A percentile compares a stretch with the other conserved stretches of the same genome.
phyloP scores from a whole-genome alignment of 1,140 invertebrate species.

The Drosophila bocqueti region DNA sequence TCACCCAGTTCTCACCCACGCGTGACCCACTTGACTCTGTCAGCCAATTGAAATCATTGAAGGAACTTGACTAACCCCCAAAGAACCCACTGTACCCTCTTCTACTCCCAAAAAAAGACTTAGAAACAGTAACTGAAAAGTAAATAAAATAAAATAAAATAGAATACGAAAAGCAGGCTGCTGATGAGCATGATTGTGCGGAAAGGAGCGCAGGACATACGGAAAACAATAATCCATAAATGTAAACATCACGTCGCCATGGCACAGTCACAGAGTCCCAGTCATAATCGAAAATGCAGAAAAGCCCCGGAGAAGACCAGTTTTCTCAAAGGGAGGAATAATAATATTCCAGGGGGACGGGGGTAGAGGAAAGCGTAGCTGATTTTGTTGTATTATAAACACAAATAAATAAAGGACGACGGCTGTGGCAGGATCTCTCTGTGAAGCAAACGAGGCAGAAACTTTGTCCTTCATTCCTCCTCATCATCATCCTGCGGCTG shows the following conservation, averaged over 20 bases:
- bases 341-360: constrained; percentile 21
- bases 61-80: background rate
- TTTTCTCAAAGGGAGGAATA: constrained; percentile 43
- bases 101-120: background rate
- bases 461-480: constrained; percentile 52
- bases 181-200: constrained; percentile 77
- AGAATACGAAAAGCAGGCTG: constrained; percentile 21
- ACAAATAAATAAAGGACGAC: constrained; percentile 81
- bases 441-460: constrained; percentile 69
- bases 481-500: constrained; percentile 76
- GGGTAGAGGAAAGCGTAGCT: constrained; percentile 72
- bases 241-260: constrained; percentile 83
- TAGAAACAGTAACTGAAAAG: constrained; percentile 11
- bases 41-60: constrained; percentile 8
- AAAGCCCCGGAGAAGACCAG: constrained; percentile 51
- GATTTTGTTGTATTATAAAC: constrained; percentile 85
- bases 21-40: constrained; percentile 30
- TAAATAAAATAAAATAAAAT: constrained; percentile 16
- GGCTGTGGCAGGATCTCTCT: constrained; percentile 63
- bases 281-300: constrained; percentile 48
- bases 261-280: constrained; percentile 44
- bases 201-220: constrained; percentile 65
- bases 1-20: constrained; percentile 3
- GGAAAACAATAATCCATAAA: constrained; percentile 82
- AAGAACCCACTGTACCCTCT: background rate